Evolutionary conservation across 2,797 vertebrate genomes (phyloP).

Genomic region (Intellagama lesueurii): DNA sequence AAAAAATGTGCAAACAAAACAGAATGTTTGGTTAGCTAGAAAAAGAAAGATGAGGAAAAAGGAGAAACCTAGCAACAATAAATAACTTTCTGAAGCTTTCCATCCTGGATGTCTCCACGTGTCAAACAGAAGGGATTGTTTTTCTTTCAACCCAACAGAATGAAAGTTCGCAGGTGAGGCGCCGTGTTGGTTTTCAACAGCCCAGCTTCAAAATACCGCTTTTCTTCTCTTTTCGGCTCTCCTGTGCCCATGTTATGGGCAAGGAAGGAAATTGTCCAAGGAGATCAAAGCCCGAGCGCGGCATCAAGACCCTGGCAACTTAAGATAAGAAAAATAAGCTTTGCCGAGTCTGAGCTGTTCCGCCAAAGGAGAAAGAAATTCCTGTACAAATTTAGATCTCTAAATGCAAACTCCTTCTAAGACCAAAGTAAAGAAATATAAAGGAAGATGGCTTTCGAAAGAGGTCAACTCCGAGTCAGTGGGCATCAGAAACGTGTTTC

Average conservation of each 20-base stretch:
- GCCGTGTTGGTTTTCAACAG: neutral
- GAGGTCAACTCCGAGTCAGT: neutral
- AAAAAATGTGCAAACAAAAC: neutral
- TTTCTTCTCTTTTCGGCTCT: neutral
- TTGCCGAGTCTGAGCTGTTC: neutral
- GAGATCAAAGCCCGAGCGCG: neutral
- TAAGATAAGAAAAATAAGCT: slow-evolving; percentile 10
- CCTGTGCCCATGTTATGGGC: neutral
- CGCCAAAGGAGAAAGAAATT: neutral
- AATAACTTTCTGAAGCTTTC: neutral
- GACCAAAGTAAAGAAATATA: neutral
- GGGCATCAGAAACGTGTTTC: neutral
- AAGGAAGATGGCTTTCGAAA: neutral
- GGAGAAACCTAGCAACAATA: neutral
- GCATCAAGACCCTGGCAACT: neutral
- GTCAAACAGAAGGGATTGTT: neutral
- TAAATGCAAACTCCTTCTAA: neutral
- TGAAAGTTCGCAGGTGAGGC: neutral
- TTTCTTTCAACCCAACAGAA: neutral
- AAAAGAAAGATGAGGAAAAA: neutral
- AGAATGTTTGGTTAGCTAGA: neutral
- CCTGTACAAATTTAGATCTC: slow-evolving; percentile 1
- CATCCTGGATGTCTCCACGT: neutral
- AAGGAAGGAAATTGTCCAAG: neutral
- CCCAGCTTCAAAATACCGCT: neutral